These are phyloP conservation scores for Pyxicephalus adspersus DNA, from an alignment of 2,113 vertebrate genomes.

Conservation along the genomic window DNA sequence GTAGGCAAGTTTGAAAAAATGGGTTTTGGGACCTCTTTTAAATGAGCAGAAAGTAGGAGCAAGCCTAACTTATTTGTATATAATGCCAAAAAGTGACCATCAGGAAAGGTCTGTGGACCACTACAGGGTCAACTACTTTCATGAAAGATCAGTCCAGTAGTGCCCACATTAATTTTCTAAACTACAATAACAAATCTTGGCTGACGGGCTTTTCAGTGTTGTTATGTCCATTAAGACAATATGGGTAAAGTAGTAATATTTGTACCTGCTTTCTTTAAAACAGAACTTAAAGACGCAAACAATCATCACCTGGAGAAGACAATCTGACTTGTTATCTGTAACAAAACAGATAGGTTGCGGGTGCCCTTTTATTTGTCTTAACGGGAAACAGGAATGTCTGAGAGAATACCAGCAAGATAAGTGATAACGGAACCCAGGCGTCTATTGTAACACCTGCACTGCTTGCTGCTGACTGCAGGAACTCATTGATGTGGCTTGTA, in stretches of 20 bases:
- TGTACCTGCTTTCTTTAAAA: neutral
- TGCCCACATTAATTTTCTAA: too few species aligned
- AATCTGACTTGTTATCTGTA: slow-evolving; percentile 48
- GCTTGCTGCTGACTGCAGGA: neutral
- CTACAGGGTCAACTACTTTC: too few species aligned
- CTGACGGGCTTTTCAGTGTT: too few species aligned
- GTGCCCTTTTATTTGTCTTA: slow-evolving; percentile 34
- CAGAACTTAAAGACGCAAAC: neutral
- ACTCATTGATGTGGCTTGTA: slow-evolving; percentile 43
- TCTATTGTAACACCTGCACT: slow-evolving; percentile 38
- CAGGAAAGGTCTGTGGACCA: too few species aligned
- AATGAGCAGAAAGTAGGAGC: too few species aligned
- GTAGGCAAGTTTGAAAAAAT: too few species aligned
- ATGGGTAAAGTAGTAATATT: neutral
- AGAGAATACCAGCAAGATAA: slow-evolving; percentile 26
- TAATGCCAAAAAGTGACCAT: too few species aligned
- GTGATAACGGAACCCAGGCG: slow-evolving; percentile 4
- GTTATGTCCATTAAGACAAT: too few species aligned
- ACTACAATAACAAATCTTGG: too few species aligned
- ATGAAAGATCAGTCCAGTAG: too few species aligned
- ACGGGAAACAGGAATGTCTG: slow-evolving; percentile 16
- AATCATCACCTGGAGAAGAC: slow-evolving; percentile 17
- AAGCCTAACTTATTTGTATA: too few species aligned
- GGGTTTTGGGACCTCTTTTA: too few species aligned
- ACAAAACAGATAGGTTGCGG: slow-evolving; percentile 40